Evolutionary conservation across 2,888 invertebrate genomes (phyloP).

Genomic region (Rhorus exstirpatorius): DNA sequence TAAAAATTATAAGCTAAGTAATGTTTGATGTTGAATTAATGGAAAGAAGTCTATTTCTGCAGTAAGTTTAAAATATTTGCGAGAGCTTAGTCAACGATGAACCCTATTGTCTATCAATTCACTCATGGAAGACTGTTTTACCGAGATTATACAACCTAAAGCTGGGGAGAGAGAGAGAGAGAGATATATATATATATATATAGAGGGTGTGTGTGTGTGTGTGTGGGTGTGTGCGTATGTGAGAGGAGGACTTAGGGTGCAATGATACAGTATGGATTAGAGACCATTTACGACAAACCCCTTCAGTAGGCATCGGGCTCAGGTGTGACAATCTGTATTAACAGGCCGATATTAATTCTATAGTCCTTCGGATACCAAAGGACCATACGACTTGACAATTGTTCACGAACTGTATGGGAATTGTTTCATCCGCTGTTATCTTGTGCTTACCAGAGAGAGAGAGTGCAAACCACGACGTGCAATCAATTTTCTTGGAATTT

Average conservation of each 20-base stretch:
- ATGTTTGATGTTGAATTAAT: neutral
- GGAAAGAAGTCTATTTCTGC: neutral
- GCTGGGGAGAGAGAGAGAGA: constrained; percentile 12
- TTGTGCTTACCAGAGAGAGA: neutral
- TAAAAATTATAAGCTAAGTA: too few relatives aligned
- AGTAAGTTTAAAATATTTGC: constrained; percentile 13
- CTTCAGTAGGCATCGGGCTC: constrained; percentile 33
- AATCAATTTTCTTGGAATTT: neutral
- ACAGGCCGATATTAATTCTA: constrained; percentile 38
- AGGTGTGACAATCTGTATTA: constrained; percentile 46
- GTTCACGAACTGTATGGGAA: constrained; percentile 17
- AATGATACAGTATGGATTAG: constrained; percentile 35
- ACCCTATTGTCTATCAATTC: constrained; percentile 50
- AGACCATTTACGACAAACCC: constrained; percentile 39
- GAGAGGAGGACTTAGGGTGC: constrained; percentile 1
- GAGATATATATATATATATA: too few relatives aligned
- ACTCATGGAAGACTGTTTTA: constrained; percentile 48
- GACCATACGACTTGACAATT: constrained; percentile 34
- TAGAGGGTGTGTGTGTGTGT: too few relatives aligned
- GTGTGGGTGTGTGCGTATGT: too few relatives aligned
- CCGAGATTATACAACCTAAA: constrained; percentile 45
- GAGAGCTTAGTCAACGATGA: constrained; percentile 36
- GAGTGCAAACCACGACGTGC: neutral
- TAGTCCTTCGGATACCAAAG: constrained; percentile 8
- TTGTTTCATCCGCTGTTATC: constrained; percentile 7